These are phyloP conservation scores for Catalaphyllia jardinei DNA, from an alignment of 64 coral and sea anemone genomes.

Conservation along the genomic window DNA sequence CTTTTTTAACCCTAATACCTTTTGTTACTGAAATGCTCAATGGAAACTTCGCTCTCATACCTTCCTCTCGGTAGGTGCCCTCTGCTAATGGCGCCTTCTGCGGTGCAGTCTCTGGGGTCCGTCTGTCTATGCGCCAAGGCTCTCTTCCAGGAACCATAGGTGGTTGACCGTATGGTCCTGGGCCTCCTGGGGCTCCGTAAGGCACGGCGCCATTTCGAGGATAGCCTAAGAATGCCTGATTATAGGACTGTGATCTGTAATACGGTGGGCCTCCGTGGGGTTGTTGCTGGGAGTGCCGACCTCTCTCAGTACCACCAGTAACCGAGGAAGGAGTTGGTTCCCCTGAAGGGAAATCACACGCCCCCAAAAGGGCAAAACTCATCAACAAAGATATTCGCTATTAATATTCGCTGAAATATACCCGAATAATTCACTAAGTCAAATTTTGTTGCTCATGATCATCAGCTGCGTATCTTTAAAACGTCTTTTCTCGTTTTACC, in stretches of 20 bases:
- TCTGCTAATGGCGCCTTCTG: slow-evolving; percentile 9
- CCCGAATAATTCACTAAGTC: too few relatives aligned
- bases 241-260: slow-evolving; percentile 52
- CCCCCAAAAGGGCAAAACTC: not conserved
- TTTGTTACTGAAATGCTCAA: too few relatives aligned
- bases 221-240: slow-evolving; percentile 45
- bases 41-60: not conserved
- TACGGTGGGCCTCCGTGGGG: slow-evolving; percentile 15
- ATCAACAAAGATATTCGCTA: not conserved
- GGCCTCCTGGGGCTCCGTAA: slow-evolving; percentile 15
- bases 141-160: slow-evolving; percentile 35
- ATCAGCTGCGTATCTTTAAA: too few relatives aligned
- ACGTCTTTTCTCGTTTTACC: too few relatives aligned
- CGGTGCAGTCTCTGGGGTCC: slow-evolving; percentile 29
- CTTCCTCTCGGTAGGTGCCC: not conserved
- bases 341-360: slow-evolving; percentile 12
- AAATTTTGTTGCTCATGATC: too few relatives aligned
- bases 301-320: slow-evolving; percentile 52
- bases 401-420: not conserved
- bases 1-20: too few relatives aligned
- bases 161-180: slow-evolving; percentile 27
- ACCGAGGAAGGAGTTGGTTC: slow-evolving; percentile 80
- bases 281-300: slow-evolving; percentile 45
- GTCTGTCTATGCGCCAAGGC: slow-evolving; percentile 37
- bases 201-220: slow-evolving; percentile 20